Base-by-base conservation (phyloP, 92 coral and sea anemone species). In the Epizoanthus ramosus region DNA sequence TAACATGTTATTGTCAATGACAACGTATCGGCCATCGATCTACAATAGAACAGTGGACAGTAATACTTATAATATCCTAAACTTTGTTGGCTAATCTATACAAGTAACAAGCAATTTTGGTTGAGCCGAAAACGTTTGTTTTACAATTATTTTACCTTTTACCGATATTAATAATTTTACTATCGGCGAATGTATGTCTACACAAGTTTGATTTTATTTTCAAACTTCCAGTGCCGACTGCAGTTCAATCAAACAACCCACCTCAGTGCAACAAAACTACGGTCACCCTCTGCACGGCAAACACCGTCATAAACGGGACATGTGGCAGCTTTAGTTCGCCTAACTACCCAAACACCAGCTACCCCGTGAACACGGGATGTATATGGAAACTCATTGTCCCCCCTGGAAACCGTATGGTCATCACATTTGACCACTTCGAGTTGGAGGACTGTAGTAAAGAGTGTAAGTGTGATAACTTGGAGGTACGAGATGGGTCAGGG, bases 401-500 rank as follows among this genome's bases (percentile, higher is more conserved):
- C 50, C 43, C 19, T 13, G 56, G 63, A 13, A 39, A 77, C 3
- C 71, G 71, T 8, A 37, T 77, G 37, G 22, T 77, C 50, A 60
- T 77, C 59, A 60, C 82, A n/a, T 77, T 77, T 61, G 71, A 77
- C 10, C 53, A 61, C 37, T 77, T 77, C 21, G 53, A 77, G 25
- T 3, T 77, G 57, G 82, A 77, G 35, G 82, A 77, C 58, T 77
- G 82, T 1, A 77, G 71, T 12, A 63, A 61, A 8, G 71, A 67
- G 18, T 77, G 82, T 61, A 77, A 77, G 16, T 77, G 82, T 21
- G 82, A 77, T 69, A 77, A 77, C 47, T 35, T 77, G 70, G 82
- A 61, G 71, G 71, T 77, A 12, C 41, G 82, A 41, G 70, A 77
- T 61, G 82, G 82, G 5, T 21, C 17, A 37, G 60, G 8, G 19